These are phyloP conservation scores for Parapristionchus giblindavisi DNA, from an alignment of 2,888 invertebrate genomes.

Conservation along the genomic window DNA sequence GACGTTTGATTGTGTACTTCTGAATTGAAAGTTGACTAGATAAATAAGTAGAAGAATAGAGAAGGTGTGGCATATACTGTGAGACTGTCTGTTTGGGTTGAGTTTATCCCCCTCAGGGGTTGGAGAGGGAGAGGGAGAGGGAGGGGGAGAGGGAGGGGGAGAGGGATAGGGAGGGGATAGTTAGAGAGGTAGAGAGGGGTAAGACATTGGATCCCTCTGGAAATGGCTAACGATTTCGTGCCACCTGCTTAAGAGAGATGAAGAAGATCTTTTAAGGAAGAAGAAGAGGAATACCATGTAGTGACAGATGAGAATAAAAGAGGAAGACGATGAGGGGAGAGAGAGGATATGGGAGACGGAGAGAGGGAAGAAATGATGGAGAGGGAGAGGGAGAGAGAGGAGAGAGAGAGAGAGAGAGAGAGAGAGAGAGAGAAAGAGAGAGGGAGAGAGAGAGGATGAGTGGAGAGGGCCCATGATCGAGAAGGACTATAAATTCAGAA, in stretches of 20 bases:
- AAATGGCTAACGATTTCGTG: too few species aligned
- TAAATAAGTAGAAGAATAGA: not conserved
- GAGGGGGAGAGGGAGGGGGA: not conserved
- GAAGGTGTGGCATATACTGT: not conserved
- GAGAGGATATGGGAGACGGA: not conserved
- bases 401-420: too few species aligned
- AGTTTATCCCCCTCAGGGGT: not conserved
- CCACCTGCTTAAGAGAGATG: not conserved
- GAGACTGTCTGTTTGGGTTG: not conserved
- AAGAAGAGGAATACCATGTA: not conserved
- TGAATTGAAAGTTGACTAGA: not conserved
- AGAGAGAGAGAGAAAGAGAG: too few species aligned
- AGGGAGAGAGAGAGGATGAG: too few species aligned
- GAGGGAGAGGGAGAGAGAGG: not conserved
- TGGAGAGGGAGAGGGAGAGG: not conserved
- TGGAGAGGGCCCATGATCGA: too few species aligned
- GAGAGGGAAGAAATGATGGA: not conserved
- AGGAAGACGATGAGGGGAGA: not conserved
- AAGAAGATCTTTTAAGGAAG: not conserved
- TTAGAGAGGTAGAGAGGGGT: not conserved
- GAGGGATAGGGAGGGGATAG: not conserved
- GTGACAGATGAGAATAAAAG: too few species aligned
- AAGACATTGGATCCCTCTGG: not conserved
- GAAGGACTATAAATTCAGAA: too few species aligned
- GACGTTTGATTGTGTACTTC: not conserved